Percentiles rank a stretch among this genome's conserved stretches.
phyloP scores from a whole-genome alignment of 2,113 vertebrate genomes.

The Scytalopus superciliaris region DNA sequence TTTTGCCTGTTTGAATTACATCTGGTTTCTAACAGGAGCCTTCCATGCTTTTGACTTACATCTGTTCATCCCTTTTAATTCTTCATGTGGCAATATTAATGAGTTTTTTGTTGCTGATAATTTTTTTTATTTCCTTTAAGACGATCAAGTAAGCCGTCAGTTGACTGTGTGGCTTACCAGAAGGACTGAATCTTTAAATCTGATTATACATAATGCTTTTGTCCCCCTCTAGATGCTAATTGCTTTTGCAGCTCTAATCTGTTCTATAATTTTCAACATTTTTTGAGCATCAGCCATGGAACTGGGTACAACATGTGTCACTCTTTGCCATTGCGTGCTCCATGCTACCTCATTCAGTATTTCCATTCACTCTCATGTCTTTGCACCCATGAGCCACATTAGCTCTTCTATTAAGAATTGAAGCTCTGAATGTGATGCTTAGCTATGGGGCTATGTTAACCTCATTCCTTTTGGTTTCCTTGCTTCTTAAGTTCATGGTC shows the following conservation, averaged over 20 bases:
- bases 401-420: neutral
- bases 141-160: neutral
- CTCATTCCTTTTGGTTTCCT: neutral
- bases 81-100: neutral
- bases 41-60: neutral
- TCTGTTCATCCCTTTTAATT: neutral
- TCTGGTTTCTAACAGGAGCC: neutral
- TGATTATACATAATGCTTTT: neutral
- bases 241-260: neutral
- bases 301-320: neutral
- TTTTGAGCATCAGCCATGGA: neutral
- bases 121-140: neutral
- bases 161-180: slow-evolving; percentile 4
- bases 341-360: neutral
- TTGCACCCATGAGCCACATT: neutral
- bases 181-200: slow-evolving; percentile 8
- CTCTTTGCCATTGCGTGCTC: neutral
- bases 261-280: neutral
- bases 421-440: neutral
- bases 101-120: neutral
- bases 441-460: neutral
- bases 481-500: neutral
- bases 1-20: neutral
- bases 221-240: neutral
- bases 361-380: neutral